Evolutionary conservation across 1,140 invertebrate species (phyloP).

Genomic region (Panagrolaimus sp.): DNA sequence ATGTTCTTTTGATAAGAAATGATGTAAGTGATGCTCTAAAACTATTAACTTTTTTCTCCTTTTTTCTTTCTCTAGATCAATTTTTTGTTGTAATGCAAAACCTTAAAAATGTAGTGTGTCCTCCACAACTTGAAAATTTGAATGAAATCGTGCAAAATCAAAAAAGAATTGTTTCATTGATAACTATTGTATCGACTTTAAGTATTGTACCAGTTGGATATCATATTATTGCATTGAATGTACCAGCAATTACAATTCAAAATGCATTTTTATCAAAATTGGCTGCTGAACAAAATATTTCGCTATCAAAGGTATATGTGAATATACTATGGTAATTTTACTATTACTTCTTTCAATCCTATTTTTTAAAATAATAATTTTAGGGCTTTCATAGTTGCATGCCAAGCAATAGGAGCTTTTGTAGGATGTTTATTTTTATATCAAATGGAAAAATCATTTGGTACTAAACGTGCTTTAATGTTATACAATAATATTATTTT

Average conservation of each 20-base stretch:
- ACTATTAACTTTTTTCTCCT: too few relatives aligned
- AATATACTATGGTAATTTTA: slow-evolving; percentile 23
- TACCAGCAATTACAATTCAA: slow-evolving; percentile 26
- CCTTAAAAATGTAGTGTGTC: too few relatives aligned
- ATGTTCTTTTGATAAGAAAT: too few relatives aligned
- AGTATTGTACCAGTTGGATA: slow-evolving; percentile 19
- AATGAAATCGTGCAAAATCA: neutral
- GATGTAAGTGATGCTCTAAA: too few relatives aligned
- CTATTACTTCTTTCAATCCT: neutral
- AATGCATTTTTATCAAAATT: slow-evolving; percentile 12
- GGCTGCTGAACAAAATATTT: neutral
- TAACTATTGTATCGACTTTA: neutral
- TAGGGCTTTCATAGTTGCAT: slow-evolving; percentile 18
- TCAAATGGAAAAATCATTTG: slow-evolving; percentile 20
- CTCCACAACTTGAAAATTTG: too few relatives aligned
- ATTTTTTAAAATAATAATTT: neutral
- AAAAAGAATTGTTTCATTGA: neutral
- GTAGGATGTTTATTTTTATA: slow-evolving; percentile 21
- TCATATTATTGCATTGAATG: slow-evolving; percentile 27
- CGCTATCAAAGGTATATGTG: neutral
- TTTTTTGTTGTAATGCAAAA: too few relatives aligned
- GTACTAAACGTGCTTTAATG: slow-evolving; percentile 14
- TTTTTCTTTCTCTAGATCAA: too few relatives aligned
- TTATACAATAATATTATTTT: slow-evolving; percentile 23
- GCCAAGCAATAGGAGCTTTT: slow-evolving; percentile 24